A percentile compares a stretch with the other conserved stretches of the same genome.
phyloP scores from a whole-genome alignment of 2,113 vertebrate species.

The Zootoca vivipara region DNA sequence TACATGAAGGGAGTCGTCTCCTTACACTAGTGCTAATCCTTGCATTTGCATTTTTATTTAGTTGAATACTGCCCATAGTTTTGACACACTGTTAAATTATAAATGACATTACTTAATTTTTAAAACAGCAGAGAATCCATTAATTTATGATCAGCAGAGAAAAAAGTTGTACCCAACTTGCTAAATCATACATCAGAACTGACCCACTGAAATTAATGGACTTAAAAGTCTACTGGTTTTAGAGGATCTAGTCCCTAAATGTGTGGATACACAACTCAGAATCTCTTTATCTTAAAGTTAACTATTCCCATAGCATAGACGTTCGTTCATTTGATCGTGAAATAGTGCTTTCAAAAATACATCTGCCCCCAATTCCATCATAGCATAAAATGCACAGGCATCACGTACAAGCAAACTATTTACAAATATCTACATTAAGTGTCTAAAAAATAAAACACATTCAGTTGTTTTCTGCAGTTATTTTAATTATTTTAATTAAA shows the following conservation, averaged over 20 bases:
- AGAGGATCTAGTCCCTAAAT: background rate
- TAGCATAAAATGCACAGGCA: background rate
- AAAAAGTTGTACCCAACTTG: background rate
- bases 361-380: background rate
- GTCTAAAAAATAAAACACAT: background rate
- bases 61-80: background rate
- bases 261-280: background rate
- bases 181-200: background rate
- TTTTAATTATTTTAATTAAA: background rate
- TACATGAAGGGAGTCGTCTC: no score
- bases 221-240: background rate
- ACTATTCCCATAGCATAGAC: background rate
- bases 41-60: no score
- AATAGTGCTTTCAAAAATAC: background rate
- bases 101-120: background rate
- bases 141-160: background rate
- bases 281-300: background rate
- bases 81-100: background rate
- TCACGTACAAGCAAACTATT: background rate
- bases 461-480: background rate
- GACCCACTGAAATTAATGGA: background rate
- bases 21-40: no score
- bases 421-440: background rate
- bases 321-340: background rate
- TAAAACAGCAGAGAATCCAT: background rate